Evolutionary conservation across 2,888 invertebrate species (phyloP), one percentile per base, ranked within the genome.

Genomic region (Saturnia pavonia): DNA sequence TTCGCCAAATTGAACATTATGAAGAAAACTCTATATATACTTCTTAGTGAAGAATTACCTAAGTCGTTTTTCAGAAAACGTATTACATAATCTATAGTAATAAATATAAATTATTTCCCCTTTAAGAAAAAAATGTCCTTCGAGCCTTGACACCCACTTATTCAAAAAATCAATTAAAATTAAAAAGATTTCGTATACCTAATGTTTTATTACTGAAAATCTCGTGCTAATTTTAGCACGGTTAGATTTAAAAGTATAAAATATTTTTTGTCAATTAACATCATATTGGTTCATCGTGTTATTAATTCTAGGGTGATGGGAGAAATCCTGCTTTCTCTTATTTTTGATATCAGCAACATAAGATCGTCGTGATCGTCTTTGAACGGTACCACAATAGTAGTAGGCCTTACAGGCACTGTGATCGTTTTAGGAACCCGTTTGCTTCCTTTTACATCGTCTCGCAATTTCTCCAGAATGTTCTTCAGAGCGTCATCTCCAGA

Each of bases 291-390:
- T 22, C n/a, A 19, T 71, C 68, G 65, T 19, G 71, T 60, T 68
- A 88, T 72, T 70, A 89, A 77, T 74, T 88, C 80, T 45, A 88
- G 72, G 0, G 89, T 87, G 3, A 83, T 73, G n/a, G n/a, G n/a
- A 74, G 87, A 88, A 71, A 76, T 80, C 67, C 82, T 83, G 68
- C 71, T 75, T n/a, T 69, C 69, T 43, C 81, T 78, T 71, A 89
- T 79, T 71, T 80, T 82, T 16, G 80, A 71, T 67, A 89, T 72
- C 7, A 89, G 76, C 9, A 76, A 40, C 1, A 78, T 71, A 22
- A 88, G 74, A 63, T 78, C 77, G 1, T 77, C 70, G 7, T 71
- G 70, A n/a, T n/a, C n/a, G 42, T 68, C 75, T 14, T 78, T 71
- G 22, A 83, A 43, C 0, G 81, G 76, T 7, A 82, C 68, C 0